Percentiles rank a stretch among this genome's conserved stretches.
These are phyloP conservation scores for Zosterops japonicus DNA, from an alignment of 2,113 vertebrate species.

Conservation along the genomic window DNA sequence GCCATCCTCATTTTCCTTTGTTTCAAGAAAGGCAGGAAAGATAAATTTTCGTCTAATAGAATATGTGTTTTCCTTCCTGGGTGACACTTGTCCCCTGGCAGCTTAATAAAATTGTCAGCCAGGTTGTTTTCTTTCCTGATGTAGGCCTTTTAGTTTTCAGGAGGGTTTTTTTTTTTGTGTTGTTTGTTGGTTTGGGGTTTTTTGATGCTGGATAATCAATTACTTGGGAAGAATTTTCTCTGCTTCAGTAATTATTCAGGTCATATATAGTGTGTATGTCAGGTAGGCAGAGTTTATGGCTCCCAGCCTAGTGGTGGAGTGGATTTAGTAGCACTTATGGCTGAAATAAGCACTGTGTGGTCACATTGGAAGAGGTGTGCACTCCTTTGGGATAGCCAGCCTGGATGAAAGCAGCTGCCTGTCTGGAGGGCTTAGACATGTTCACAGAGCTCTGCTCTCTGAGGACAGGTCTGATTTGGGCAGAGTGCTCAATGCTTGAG, in stretches of 20 bases:
- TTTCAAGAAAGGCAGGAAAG: background rate
- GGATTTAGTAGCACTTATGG: background rate
- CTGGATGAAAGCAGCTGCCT: background rate
- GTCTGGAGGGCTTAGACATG: background rate
- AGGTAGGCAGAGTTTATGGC: background rate
- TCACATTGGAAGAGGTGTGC: background rate
- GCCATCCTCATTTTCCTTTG: background rate
- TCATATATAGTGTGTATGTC: background rate
- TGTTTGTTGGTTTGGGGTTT: background rate
- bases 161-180: background rate
- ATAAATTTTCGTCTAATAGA: background rate
- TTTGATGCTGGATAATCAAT: background rate
- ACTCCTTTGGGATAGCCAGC: background rate
- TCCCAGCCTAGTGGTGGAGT: background rate
- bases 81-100: background rate
- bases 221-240: background rate
- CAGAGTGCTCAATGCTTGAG: background rate
- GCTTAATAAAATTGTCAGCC: background rate
- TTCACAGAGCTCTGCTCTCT: background rate
- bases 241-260: background rate
- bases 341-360: background rate
- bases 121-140: background rate
- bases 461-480: background rate
- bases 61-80: background rate
- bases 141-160: background rate